Conservation (phyloP, 1,140 invertebrate species). For the Ericerus pela region DNA sequence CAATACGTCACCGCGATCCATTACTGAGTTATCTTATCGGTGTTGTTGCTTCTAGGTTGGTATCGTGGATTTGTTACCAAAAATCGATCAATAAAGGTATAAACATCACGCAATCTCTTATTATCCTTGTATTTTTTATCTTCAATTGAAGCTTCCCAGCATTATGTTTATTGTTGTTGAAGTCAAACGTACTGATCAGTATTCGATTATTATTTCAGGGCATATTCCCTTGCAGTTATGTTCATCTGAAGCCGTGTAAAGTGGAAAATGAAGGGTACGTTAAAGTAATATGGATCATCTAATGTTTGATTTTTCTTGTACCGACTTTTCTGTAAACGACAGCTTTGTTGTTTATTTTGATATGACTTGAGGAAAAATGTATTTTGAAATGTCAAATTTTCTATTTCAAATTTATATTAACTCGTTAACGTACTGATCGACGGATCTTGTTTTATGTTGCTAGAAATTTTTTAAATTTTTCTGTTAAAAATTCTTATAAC, state of each 20-base stretch:
- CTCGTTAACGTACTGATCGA: too few species aligned
- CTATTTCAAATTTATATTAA: too few species aligned
- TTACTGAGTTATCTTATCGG: conserved; percentile 11
- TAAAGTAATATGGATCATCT: too few species aligned
- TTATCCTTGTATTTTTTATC: background rate
- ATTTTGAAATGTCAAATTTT: too few species aligned
- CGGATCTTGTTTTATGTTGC: too few species aligned
- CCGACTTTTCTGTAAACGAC: too few species aligned
- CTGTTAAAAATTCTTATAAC: too few species aligned
- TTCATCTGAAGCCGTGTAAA: conserved; percentile 60
- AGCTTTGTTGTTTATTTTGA: too few species aligned
- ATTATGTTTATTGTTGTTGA: background rate
- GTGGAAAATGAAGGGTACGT: conserved; percentile 52
- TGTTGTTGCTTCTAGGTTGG: conserved; percentile 49
- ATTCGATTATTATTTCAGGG: conserved; percentile 37
- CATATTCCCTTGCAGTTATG: conserved; percentile 65
- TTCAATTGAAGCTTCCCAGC: background rate
- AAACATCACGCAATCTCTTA: background rate
- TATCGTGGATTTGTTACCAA: conserved; percentile 67
- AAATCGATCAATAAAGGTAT: conserved; percentile 54
- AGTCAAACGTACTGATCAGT: background rate
- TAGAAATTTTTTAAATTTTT: too few species aligned
- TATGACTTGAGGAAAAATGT: too few species aligned
- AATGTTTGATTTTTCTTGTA: too few species aligned
- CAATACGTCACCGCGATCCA: background rate